Conservation (phyloP, 2,797 vertebrate species). For the Pipistrellus nathusii region DNA sequence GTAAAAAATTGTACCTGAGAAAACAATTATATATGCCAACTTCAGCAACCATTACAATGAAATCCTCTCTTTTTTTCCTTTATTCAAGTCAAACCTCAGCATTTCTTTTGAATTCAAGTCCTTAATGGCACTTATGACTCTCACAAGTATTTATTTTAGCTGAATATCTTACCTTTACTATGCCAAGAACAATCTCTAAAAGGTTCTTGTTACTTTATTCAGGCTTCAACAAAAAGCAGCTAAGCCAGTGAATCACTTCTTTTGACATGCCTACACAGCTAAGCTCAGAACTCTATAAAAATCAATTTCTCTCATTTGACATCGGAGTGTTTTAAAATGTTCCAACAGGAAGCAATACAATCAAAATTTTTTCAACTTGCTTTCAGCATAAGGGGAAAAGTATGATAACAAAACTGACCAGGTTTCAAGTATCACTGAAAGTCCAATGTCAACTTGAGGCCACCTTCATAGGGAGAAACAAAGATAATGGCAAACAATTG, state of each 20-base stretch:
- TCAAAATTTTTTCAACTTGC: slow-evolving; percentile 14
- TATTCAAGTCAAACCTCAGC: slow-evolving; percentile 63
- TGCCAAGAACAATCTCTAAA: slow-evolving; percentile 70
- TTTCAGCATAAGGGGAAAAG: slow-evolving; percentile 45
- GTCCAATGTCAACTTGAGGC: neutral
- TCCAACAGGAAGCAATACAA: slow-evolving; percentile 51
- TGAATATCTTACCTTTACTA: slow-evolving; percentile 77
- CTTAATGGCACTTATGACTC: slow-evolving; percentile 73
- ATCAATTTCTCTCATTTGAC: slow-evolving; percentile 53
- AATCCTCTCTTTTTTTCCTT: slow-evolving; percentile 44
- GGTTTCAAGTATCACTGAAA: neutral
- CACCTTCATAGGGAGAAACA: neutral
- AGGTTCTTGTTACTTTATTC: slow-evolving; percentile 75
- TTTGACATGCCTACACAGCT: slow-evolving; percentile 9
- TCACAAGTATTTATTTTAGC: slow-evolving; percentile 60
- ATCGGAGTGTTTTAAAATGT: slow-evolving; percentile 61
- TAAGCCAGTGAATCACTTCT: slow-evolving; percentile 60
- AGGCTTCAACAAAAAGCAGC: slow-evolving; percentile 72
- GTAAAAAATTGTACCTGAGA: slow-evolving; percentile 54
- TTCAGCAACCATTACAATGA: slow-evolving; percentile 43
- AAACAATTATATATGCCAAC: slow-evolving; percentile 71
- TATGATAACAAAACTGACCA: neutral
- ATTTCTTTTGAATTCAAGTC: slow-evolving; percentile 71
- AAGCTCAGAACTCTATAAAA: slow-evolving; percentile 63
- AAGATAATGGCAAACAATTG: neutral